Evolutionary conservation across 1,140 invertebrate genomes (phyloP), one percentile per base, ranked within the genome.

Genomic region (Brachionus koreanus): DNA sequence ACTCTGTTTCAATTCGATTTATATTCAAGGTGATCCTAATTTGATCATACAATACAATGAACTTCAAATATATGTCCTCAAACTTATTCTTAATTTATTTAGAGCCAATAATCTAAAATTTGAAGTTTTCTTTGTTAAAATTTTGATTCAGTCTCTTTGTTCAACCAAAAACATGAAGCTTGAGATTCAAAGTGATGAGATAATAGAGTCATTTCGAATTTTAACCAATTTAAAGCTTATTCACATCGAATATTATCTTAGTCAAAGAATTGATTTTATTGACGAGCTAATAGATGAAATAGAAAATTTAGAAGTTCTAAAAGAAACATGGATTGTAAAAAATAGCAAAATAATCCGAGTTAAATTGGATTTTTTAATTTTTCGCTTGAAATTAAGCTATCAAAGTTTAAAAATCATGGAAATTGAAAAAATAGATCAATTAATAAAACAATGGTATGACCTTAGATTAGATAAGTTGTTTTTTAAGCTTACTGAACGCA

Each of bases 61-160:
- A 9, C 43, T 74, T 25, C 43, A 74, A 19, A 39, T 74, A 5
- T 79, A 79, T 33, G 9, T n/a, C 2, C 33, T 79, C 12, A 57
- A 61, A 79, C 33, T 79, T 42, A 25, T 79, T 12, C 33, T 79
- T 1, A 79, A 65, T 43, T 39, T 79, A 37, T 79, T 79, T 25
- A 6, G 49, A 2, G 76, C 76, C 1, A 79, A 79, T 79, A 57
- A 61, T 61, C 16, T 65, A 57, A 57, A 65, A 79, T 79, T 79
- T 65, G 76, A 79, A 25, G 46, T 35, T 23, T 79, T 61, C 35
- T 79, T 16, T 65, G 33, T 79, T 5, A 19, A 42, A 25, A 43
- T 61, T 35, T 19, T 79, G 19, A 19, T 57, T 16, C 33, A 65
- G 19, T 61, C 61, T 6, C 3, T 79, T 10, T 61, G 23, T 61